Percentiles rank a stretch among this genome's conserved stretches.
These are phyloP conservation scores for Phalera bucephala DNA, from an alignment of 2,888 invertebrate genomes.

Conservation along the genomic window DNA sequence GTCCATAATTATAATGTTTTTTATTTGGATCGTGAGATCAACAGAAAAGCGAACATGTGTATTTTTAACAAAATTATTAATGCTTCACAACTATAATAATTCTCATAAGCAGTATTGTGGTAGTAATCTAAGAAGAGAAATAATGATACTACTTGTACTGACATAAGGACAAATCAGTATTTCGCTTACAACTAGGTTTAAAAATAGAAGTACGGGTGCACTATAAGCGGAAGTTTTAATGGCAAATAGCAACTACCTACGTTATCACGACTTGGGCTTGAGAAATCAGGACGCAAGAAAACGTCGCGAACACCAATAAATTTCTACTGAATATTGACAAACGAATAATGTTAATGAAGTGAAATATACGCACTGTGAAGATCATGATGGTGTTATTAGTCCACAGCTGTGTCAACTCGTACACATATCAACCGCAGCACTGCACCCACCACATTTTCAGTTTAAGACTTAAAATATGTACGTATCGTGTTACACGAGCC, in stretches of 20 bases:
- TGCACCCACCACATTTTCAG: slow-evolving; percentile 65
- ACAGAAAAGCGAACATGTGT: too few species aligned
- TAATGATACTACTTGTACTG: too few species aligned
- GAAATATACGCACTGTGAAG: slow-evolving; percentile 54
- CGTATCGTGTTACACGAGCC: slow-evolving; percentile 40
- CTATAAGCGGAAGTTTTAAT: slow-evolving; percentile 21
- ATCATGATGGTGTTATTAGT: slow-evolving; percentile 50
- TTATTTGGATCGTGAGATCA: too few species aligned
- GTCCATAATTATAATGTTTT: too few species aligned
- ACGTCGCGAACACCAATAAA: slow-evolving; percentile 6
- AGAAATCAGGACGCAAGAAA: slow-evolving; percentile 14
- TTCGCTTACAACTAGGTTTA: too few species aligned
- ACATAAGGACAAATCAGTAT: too few species aligned
- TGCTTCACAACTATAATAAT: too few species aligned
- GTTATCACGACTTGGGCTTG: slow-evolving; percentile 20
- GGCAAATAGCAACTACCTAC: slow-evolving; percentile 4
- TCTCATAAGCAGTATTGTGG: too few species aligned
- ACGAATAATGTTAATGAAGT: slow-evolving; percentile 6
- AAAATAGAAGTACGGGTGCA: slow-evolving; percentile 7
- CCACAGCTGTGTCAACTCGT: slow-evolving; percentile 44
- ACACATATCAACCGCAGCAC: slow-evolving; percentile 48
- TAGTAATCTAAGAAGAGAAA: too few species aligned
- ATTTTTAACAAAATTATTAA: too few species aligned
- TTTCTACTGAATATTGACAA: slow-evolving; percentile 4
- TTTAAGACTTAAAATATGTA: slow-evolving; percentile 31